Evolutionary conservation across 1,140 invertebrate species (phyloP).

Genomic region (Medauroidea extradentata): DNA sequence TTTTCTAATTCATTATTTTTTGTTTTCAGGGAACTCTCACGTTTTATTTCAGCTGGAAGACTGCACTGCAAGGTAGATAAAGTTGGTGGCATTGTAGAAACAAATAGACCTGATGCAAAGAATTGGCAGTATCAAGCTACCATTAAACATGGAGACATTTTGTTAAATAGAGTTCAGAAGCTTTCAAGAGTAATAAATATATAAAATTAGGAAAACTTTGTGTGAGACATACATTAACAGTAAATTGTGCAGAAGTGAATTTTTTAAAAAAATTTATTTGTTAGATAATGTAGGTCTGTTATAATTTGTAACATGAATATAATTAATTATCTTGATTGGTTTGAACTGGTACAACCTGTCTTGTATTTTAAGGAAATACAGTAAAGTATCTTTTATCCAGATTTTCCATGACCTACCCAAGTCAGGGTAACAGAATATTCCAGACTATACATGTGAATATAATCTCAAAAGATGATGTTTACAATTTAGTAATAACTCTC

Average conservation of each 20-base stretch:
- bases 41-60: constrained; percentile 93
- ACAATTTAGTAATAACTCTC: too few species aligned
- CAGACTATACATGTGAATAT: too few species aligned
- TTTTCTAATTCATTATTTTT: constrained; percentile 17
- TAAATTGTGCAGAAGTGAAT: background rate
- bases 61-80: constrained; percentile 98
- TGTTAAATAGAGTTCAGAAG: constrained; percentile 97
- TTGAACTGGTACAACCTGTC: too few species aligned
- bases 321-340: too few species aligned
- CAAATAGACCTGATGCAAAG: constrained; percentile 88
- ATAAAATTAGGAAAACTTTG: constrained; percentile 47
- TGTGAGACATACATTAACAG: too few species aligned
- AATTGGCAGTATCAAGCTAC: constrained; percentile 95
- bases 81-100: constrained; percentile 95
- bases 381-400: too few species aligned
- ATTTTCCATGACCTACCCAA: too few species aligned
- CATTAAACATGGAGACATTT: constrained; percentile 96
- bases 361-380: too few species aligned
- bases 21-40: constrained; percentile 65
- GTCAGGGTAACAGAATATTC: too few species aligned
- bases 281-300: background rate
- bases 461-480: too few species aligned
- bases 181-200: constrained; percentile 98
- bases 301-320: background rate
- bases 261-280: background rate